Evolutionary conservation across 2,888 invertebrate species (phyloP).

Genomic region (Lucinisca nassula): DNA sequence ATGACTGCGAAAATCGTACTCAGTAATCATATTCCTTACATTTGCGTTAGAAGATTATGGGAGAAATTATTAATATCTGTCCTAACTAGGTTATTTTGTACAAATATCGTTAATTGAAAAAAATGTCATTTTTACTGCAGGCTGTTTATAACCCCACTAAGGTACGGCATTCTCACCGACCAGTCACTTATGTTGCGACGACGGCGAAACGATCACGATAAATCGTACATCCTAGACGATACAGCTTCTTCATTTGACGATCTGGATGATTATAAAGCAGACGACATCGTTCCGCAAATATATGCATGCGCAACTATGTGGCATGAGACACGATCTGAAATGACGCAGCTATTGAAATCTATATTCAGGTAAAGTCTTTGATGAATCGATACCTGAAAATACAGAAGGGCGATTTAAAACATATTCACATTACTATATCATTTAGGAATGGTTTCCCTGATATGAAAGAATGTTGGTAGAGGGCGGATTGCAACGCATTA

Average conservation of each 20-base stretch:
- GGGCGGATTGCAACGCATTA: too few species aligned
- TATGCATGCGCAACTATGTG: slow-evolving; percentile 88
- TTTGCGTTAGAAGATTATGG: too few species aligned
- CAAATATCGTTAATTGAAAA: too few species aligned
- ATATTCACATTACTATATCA: too few species aligned
- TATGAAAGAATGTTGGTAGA: too few species aligned
- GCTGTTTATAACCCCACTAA: slow-evolving; percentile 97
- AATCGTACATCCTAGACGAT: slow-evolving; percentile 64
- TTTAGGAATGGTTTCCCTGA: too few species aligned
- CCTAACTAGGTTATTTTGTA: too few species aligned
- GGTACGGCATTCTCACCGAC: slow-evolving; percentile 96
- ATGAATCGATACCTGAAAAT: too few species aligned
- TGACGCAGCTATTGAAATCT: slow-evolving; percentile 87
- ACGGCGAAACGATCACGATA: slow-evolving; percentile 93
- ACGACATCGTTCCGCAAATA: slow-evolving; percentile 82
- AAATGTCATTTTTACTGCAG: slow-evolving; percentile 80
- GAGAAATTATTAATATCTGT: too few species aligned
- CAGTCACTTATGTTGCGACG: slow-evolving; percentile 98
- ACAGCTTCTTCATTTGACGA: slow-evolving; percentile 55
- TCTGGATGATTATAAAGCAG: slow-evolving; percentile 67
- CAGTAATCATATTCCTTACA: too few species aligned
- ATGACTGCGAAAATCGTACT: too few species aligned
- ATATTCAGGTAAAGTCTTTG: slow-evolving; percentile 86
- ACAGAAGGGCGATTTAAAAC: too few species aligned
- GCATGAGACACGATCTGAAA: slow-evolving; percentile 87